Conservation (phyloP, 2,113 vertebrate species). For the Phaethornis superciliosus region DNA sequence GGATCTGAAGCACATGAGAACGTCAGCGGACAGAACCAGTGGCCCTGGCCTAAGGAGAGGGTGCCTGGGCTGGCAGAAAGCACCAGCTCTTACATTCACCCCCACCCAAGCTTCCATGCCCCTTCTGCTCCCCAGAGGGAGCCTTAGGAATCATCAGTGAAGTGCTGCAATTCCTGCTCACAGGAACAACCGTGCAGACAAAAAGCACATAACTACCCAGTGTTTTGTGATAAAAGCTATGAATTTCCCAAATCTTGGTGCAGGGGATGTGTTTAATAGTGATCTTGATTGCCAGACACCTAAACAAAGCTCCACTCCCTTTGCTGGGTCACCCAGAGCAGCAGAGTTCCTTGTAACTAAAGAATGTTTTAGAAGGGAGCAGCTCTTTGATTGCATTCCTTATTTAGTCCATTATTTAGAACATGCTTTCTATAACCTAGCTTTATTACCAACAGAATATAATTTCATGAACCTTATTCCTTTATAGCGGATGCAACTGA, state of each 20-base stretch:
- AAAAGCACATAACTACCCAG: background rate
- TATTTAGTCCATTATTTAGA: background rate
- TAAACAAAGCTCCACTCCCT: background rate
- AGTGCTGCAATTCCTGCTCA: background rate
- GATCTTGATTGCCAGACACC: background rate
- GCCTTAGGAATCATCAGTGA: background rate
- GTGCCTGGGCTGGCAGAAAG: background rate
- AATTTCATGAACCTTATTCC: background rate
- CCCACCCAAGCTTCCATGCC: background rate
- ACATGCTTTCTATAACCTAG: background rate
- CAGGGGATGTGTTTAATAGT: background rate
- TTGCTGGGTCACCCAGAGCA: background rate
- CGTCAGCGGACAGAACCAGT: rapidly evolving
- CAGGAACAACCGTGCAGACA: rapidly evolving
- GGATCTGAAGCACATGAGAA: background rate
- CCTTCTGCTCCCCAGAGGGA: background rate
- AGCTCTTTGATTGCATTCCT: background rate
- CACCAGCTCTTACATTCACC: background rate
- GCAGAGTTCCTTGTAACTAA: background rate
- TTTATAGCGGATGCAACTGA: background rate
- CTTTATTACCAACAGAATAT: background rate
- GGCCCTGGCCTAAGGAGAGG: background rate
- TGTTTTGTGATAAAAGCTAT: background rate
- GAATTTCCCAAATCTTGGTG: background rate
- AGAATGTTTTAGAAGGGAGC: background rate